Evolutionary conservation across 2,888 invertebrate genomes (phyloP).

Genomic region (Steinernema carpocapsae): DNA sequence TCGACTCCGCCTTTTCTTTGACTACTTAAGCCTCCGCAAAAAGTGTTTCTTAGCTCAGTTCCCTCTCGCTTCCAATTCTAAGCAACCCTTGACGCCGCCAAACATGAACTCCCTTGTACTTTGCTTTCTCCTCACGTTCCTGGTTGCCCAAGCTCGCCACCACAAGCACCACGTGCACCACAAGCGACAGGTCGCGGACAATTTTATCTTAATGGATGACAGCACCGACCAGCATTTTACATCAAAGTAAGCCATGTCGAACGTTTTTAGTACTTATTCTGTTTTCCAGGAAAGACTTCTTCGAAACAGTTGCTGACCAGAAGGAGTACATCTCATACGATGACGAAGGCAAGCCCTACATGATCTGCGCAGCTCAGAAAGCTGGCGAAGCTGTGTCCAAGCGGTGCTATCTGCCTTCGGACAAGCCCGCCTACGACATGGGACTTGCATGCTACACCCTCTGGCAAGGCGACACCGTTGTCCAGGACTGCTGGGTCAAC

Average conservation of each 20-base stretch:
- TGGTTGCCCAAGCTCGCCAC: no score
- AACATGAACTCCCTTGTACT: no score
- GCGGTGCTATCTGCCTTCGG: not conserved
- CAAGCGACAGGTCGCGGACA: not conserved
- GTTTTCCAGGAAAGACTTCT: not conserved
- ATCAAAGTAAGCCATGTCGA: no score
- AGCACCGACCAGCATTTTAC: no score
- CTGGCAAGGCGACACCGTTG: slow-evolving; percentile 13
- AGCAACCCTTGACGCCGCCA: no score
- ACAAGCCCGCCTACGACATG: slow-evolving; percentile 28
- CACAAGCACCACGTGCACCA: not conserved
- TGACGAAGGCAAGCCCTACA: slow-evolving; percentile 25
- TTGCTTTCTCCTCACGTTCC: no score
- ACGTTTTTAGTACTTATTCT: no score
- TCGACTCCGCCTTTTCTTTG: no score
- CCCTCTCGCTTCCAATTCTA: no score
- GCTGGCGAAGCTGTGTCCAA: not conserved
- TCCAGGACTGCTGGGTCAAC: slow-evolving; percentile 33
- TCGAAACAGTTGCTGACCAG: slow-evolving; percentile 13
- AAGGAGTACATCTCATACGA: slow-evolving; percentile 29
- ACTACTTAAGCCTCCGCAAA: no score
- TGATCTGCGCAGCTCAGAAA: not conserved
- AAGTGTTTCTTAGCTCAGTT: no score
- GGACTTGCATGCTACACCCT: slow-evolving; percentile 11
- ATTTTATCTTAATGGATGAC: no score